Conservation (phyloP, 2,797 vertebrate species). For the Phoebastria nigripes region DNA sequence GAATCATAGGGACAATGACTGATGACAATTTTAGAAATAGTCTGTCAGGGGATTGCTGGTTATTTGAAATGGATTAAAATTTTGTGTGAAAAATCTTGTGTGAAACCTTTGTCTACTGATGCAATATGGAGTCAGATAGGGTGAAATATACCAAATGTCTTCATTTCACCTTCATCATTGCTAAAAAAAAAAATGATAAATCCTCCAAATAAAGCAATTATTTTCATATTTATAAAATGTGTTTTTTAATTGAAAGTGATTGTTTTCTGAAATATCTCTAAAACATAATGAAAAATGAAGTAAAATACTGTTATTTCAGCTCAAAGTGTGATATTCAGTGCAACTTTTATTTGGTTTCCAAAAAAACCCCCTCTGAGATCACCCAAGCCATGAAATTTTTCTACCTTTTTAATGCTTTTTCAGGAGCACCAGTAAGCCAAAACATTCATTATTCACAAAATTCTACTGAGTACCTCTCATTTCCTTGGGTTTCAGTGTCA, state of each 20-base stretch:
- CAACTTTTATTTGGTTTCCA: not conserved
- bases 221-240: not conserved
- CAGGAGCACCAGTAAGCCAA: not conserved
- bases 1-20: constrained; percentile 18
- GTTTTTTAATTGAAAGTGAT: not conserved
- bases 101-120: not conserved
- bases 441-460: not conserved
- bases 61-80: constrained; percentile 12
- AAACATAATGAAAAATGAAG: not conserved
- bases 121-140: not conserved
- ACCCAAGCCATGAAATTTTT: not conserved
- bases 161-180: not conserved
- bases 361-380: not conserved
- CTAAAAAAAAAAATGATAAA: not conserved
- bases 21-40: constrained; percentile 43
- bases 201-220: not conserved
- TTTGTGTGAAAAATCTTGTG: not conserved
- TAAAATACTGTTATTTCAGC: not conserved
- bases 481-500: not conserved
- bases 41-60: not conserved
- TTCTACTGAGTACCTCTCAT: not conserved
- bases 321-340: not conserved
- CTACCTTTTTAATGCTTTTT: not conserved
- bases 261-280: not conserved
- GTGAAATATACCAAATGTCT: not conserved